Evolutionary conservation across 2,888 invertebrate species (phyloP).

Genomic region (Theodoxus fluviatilis): DNA sequence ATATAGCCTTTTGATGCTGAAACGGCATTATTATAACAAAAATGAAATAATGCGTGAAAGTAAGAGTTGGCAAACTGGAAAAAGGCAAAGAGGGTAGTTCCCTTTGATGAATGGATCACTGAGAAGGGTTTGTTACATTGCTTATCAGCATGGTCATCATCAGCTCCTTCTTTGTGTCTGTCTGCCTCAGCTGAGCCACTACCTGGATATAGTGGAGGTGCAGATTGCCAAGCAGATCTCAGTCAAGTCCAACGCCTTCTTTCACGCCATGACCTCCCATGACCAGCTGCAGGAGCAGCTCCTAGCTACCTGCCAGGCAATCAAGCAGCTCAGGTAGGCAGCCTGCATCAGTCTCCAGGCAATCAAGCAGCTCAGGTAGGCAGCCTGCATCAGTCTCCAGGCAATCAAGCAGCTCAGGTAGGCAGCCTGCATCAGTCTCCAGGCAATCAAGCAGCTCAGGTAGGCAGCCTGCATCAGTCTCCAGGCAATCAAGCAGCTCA

Average conservation of each 20-base stretch:
- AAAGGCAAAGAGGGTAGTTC: too few relatives aligned
- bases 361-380: constrained; percentile 34
- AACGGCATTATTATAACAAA: too few relatives aligned
- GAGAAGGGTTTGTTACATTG: too few relatives aligned
- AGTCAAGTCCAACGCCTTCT: constrained; percentile 94
- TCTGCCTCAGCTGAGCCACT: constrained; percentile 82
- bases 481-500: background rate
- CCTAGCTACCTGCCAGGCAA: constrained; percentile 66
- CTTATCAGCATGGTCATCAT: too few relatives aligned
- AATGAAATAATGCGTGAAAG: too few relatives aligned
- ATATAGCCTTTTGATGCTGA: too few relatives aligned
- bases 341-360: background rate
- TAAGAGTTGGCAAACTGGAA: background rate
- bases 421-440: background rate
- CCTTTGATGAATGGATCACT: too few relatives aligned
- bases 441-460: constrained; percentile 25
- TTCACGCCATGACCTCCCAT: constrained; percentile 97
- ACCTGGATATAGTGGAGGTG: constrained; percentile 93
- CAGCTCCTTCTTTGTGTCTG: too few relatives aligned
- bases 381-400: background rate
- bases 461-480: constrained; percentile 26
- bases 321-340: constrained; percentile 57
- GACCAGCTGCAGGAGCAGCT: constrained; percentile 96
- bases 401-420: constrained; percentile 34
- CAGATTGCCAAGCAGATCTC: constrained; percentile 91